These are phyloP conservation scores for Archips xylosteana DNA, from an alignment of 2,888 invertebrate genomes.

Conservation along the genomic window DNA sequence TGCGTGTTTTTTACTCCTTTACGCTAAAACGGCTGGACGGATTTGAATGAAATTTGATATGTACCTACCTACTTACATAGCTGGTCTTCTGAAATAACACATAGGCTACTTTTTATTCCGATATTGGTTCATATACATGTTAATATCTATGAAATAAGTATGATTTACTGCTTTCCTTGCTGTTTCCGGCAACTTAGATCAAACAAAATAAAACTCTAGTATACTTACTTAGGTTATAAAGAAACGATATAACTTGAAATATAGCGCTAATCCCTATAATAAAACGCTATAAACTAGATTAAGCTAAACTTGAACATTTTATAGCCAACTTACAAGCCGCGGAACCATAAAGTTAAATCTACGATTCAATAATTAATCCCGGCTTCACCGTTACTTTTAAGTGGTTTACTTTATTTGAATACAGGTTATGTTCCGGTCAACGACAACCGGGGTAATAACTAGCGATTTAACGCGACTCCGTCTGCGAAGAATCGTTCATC, in stretches of 20 bases:
- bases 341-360: slow-evolving; percentile 2
- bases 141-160: too few relatives aligned
- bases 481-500: too few relatives aligned
- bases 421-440: slow-evolving; percentile 7
- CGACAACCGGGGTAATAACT: background rate
- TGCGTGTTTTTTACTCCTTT: background rate
- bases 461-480: too few relatives aligned
- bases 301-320: slow-evolving; percentile 12
- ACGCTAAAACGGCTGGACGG: too few relatives aligned
- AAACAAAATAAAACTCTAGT: slow-evolving; percentile 4
- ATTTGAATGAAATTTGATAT: too few relatives aligned
- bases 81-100: too few relatives aligned
- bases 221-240: background rate
- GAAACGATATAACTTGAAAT: slow-evolving; percentile 3
- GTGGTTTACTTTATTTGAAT: slow-evolving; percentile 11
- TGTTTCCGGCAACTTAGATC: background rate
- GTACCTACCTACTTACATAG: too few relatives aligned
- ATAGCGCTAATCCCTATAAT: slow-evolving; percentile 9
- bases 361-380: slow-evolving; percentile 7
- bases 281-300: slow-evolving; percentile 17
- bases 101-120: too few relatives aligned
- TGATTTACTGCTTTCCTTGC: too few relatives aligned
- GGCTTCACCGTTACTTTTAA: background rate
- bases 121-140: too few relatives aligned
- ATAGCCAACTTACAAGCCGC: slow-evolving; percentile 12